These are phyloP conservation scores for Pocillopora grandis DNA, from an alignment of 92 coral and sea anemone genomes.

Conservation along the genomic window DNA sequence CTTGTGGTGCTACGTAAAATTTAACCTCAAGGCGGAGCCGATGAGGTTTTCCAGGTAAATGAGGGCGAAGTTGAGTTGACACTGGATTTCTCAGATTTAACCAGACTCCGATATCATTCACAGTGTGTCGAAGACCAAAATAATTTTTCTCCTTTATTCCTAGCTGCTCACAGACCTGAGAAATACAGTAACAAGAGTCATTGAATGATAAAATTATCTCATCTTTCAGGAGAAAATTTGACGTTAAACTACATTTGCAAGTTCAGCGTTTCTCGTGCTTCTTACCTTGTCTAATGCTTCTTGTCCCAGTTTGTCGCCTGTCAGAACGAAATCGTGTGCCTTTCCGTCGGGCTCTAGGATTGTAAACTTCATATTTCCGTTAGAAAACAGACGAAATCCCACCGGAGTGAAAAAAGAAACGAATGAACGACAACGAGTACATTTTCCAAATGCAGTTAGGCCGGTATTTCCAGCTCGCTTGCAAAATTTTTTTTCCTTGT, in stretches of 20 bases:
- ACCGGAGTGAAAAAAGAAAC: neutral
- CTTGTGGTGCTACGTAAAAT: constrained; percentile 96
- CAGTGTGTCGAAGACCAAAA: constrained; percentile 87
- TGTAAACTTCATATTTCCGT: constrained; percentile 75
- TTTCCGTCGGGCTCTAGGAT: constrained; percentile 88
- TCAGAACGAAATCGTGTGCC: constrained; percentile 87
- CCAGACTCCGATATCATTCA: constrained; percentile 90
- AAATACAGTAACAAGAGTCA: constrained; percentile 11
- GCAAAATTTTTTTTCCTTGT: constrained; percentile 35
- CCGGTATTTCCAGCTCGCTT: constrained; percentile 28
- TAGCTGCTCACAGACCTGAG: constrained; percentile 89
- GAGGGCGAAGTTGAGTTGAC: constrained; percentile 95
- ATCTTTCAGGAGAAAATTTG: constrained; percentile 15
- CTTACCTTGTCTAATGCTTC: constrained; percentile 94
- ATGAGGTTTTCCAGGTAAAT: constrained; percentile 96
- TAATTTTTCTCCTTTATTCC: constrained; percentile 90
- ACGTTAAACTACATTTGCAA: constrained; percentile 21
- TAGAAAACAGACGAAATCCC: neutral
- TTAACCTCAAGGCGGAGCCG: constrained; percentile 97
- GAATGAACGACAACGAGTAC: neutral
- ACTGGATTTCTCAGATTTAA: constrained; percentile 95
- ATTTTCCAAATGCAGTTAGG: constrained; percentile 31
- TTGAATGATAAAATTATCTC: neutral
- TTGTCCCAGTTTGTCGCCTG: constrained; percentile 92
- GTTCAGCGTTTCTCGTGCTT: constrained; percentile 28